phyloP scores from a whole-genome alignment of 2,797 vertebrate species.

The Aphelocoma californica region DNA sequence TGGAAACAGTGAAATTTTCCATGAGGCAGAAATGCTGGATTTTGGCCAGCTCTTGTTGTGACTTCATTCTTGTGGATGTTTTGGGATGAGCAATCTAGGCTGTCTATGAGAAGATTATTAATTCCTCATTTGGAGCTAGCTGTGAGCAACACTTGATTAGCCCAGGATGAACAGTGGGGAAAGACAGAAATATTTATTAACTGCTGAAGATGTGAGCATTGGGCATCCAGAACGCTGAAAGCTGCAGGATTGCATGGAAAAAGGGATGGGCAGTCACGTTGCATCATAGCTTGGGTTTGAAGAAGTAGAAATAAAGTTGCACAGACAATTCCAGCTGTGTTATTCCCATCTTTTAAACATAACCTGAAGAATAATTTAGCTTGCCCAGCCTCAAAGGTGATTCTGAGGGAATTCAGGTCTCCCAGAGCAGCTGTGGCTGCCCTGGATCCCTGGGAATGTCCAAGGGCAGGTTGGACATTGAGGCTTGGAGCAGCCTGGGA shows the following conservation, averaged over 20 bases:
- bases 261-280: not conserved
- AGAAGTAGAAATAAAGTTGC: not conserved
- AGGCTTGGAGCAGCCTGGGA: not conserved
- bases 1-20: constrained; percentile 66
- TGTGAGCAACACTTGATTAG: constrained; percentile 33
- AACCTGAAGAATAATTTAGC: not conserved
- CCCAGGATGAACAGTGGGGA: not conserved
- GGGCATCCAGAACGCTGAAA: not conserved
- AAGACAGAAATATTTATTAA: constrained; percentile 25
- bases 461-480: fast-evolving
- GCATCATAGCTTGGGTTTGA: not conserved
- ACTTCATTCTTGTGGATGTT: constrained; percentile 32
- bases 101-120: constrained; percentile 34
- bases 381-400: not conserved
- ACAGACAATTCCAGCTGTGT: not conserved
- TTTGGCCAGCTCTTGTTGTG: constrained; percentile 47
- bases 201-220: not conserved
- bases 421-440: not conserved
- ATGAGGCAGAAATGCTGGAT: constrained; percentile 57
- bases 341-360: not conserved
- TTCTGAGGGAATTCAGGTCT: not conserved
- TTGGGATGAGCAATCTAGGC: constrained; percentile 39
- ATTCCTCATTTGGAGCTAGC: constrained; percentile 35
- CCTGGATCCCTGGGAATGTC: not conserved
- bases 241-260: not conserved